Base-by-base conservation (phyloP, 2,113 vertebrate species). In the Prinia subflava region DNA sequence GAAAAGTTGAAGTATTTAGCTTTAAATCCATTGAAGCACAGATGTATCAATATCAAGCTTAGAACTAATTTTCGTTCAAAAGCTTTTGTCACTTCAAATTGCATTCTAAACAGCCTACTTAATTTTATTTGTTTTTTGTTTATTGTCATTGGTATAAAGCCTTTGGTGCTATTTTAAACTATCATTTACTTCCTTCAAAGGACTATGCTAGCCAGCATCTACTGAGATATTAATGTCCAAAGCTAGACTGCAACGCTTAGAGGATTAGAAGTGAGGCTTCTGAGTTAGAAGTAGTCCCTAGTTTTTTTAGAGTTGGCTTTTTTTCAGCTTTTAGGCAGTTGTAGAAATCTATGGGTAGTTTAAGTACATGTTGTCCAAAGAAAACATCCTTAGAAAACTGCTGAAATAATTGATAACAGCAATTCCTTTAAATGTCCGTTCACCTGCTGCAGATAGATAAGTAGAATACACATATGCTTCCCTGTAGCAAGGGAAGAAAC, bases 351-450 rank as follows among this genome's bases (percentile, higher is more conserved):
- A 4, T 30, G 6, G 23, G 12, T 80, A 30, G 53, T 71, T 91
- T 56, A 80, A 94, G 50, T 83, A 25, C 3, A 6, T 52, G 13
- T 27, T 90, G 57, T 92, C 56, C 46, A 62, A 76, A 56, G 78
- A 79, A 13, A 68, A 37, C 18, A 22, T 81, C 71, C 47, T 70
- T 83, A 74, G 73, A 71, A 91, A 75, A 59, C 83, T 77, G 75
- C 88, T 95, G 92, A 95, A 95, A 70, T 75, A 30, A 35, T 3
- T 88, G 67, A 50, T 97, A 92, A 67, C 59, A 59, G 68, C 68
- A 70, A 0, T 83, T 87, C 70, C 46, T 88, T 57, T 67, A 39
- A 67, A n/a, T 69, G 55, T 74, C 68, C 4, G 0, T 87, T 92
- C 39, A 39, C 60, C 63, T 93, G 71, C 63, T 83, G 6, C 31